These are phyloP conservation scores for Spermophilus dauricus DNA, from an alignment of 2,113 vertebrate species.

Conservation along the genomic window DNA sequence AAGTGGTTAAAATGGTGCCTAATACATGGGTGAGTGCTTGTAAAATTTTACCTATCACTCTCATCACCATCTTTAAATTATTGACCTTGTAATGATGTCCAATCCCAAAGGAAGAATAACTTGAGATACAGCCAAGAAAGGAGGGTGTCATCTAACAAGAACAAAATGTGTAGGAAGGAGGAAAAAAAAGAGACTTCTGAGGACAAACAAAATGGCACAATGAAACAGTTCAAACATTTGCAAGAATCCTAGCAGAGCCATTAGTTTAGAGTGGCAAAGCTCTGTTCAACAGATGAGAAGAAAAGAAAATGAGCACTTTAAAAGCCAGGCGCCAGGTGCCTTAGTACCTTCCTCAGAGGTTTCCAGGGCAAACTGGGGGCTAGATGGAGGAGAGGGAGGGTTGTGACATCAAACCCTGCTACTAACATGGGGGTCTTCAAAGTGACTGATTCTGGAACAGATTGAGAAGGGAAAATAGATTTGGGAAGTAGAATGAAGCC, in stretches of 20 bases:
- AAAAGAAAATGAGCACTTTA: not conserved
- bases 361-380: not conserved
- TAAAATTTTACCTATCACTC: not conserved
- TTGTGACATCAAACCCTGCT: not conserved
- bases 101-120: not conserved
- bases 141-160: not conserved
- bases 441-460: not conserved
- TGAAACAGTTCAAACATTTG: not conserved
- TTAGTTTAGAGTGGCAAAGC: not conserved
- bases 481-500: slow-evolving; percentile 39
- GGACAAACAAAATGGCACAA: not conserved
- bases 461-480: slow-evolving; percentile 24
- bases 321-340: not conserved
- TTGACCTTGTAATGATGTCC: not conserved
- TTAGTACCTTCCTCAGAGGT: not conserved
- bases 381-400: too few species aligned
- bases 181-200: not conserved
- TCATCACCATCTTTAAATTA: not conserved
- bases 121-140: slow-evolving; percentile 18
- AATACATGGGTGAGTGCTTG: not conserved
- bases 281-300: not conserved
- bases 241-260: not conserved
- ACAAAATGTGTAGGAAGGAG: not conserved
- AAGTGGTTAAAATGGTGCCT: not conserved
- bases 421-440: slow-evolving; percentile 28